Base-by-base conservation (phyloP, 2,113 vertebrate species). In the Takifugu bimaculatus region DNA sequence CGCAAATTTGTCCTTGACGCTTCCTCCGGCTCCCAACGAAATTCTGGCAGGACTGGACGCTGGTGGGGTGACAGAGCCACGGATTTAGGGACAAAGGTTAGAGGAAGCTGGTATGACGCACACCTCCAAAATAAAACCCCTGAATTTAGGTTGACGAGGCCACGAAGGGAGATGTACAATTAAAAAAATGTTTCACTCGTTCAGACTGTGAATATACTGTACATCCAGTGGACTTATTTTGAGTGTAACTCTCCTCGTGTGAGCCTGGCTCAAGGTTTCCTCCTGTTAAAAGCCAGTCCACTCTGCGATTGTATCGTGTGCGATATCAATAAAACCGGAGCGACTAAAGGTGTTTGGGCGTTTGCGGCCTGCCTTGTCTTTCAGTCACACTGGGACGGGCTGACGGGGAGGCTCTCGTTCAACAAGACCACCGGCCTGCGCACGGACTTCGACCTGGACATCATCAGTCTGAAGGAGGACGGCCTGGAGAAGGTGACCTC, bases 301-400 rank as follows among this genome's bases (percentile, higher is more conserved):
- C 9, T 2, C 35, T 11, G 35, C 11, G 35, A 39, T 39, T 39
- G 1, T 39, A 39, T 4, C 35, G 7, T 39, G 35, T 4, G 7
- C 11, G 35, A 10, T 2, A 39, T 39, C 7, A 39, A 39, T 39
- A 39, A 39, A 39, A 2, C 4, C 2, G 35, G 11, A 10, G 35
- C 2, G 35, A 39, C 4, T 49, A 2, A 48, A 26, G 39, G 27
- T 59, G 10, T 51, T 58, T 15, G 25, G 47, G 61, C 57, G 51
- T 32, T 13, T 14, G 28, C 54, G 20, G 9, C n/a, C n/a, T 54
- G 2, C 65, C 2, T 68, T 74, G 12, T 81, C 60, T 56, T 85
- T 53, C 90, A 99, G 97, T 96, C 97, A 60, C 97, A 99, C 39
- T 99, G 97, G 97, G 96, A 99, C 85, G 97, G 96, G 72, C 87